Evolutionary conservation across 1,140 invertebrate species (phyloP), one percentile per base, ranked within the genome.

Genomic region (Periplaneta americana): DNA sequence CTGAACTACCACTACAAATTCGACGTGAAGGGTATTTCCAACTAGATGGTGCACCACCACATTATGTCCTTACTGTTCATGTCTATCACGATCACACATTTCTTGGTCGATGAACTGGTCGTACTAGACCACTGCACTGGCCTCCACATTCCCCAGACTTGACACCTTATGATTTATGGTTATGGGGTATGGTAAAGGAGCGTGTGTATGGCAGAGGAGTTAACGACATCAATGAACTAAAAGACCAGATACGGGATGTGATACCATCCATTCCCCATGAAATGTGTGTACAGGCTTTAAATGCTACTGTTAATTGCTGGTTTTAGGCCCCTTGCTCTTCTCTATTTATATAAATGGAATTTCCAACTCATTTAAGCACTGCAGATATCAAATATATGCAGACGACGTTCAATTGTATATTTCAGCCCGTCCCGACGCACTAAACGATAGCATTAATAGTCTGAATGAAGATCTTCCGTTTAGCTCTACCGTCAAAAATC

Each of bases 41-140:
- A 79, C 80, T 81, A 82, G 80, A 80, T 37, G 75, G 82, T 10
- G 82, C 82, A 74, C 80, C 80, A 33, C 78, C 80, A 15, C 82
- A 84, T 81, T 84, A 48, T 11, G 36, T 75, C 18, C 80, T 66
- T 28, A n/a, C 1, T 76, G 84, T 85, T 34, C 75, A 79, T 31
- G 57, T 37, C 15, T 83, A 80, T 79, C 82, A 84, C 35, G 80
- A 84, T 36, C 34, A 78, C 34, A 83, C 75, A 75, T 75, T 75
- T 75, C 75, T 31, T 31, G 75, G 32, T 75, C 22, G 75, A 75
- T 31, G 22, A 31, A 75, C 31, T 31, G 75, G 75, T 75, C 75
- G 75, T 75, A 31, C 13, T 75, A 31, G 75, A 75, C 75, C 75
- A 75, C 31, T 75, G 75, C 75, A 31, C 75, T 75, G 75, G 75